Conservation (phyloP, 2,113 vertebrate species). For the Casuarius casuarius region DNA sequence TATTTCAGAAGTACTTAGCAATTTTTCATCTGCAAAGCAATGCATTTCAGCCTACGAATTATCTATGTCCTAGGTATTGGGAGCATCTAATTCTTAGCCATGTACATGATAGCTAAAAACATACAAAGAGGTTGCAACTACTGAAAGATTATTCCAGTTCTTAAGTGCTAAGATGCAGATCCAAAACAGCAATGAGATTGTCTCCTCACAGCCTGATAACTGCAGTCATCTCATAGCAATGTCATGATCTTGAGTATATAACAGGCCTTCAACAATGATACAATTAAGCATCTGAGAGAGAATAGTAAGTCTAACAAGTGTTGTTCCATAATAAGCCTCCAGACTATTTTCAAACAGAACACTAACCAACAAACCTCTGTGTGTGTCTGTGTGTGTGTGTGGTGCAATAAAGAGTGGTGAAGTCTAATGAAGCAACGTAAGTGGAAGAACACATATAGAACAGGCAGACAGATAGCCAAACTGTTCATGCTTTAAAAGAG, state of each 20-base stretch:
- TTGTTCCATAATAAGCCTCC: not conserved
- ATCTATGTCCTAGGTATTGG: not conserved
- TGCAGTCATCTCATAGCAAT: not conserved
- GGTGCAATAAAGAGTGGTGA: not conserved
- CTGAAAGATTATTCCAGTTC: not conserved
- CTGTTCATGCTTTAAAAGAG: not conserved
- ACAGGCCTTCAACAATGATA: slow-evolving; percentile 12
- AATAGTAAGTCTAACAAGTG: not conserved
- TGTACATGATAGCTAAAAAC: not conserved
- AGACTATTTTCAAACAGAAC: not conserved
- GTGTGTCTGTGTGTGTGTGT: not conserved
- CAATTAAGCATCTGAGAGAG: not conserved
- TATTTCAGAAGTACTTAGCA: not conserved
- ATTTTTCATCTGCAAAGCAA: not conserved
- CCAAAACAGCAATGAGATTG: not conserved
- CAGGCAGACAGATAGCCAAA: not conserved
- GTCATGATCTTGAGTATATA: not conserved
- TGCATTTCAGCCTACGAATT: not conserved
- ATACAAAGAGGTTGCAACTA: not conserved
- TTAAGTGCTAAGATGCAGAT: not conserved
- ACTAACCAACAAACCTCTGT: not conserved
- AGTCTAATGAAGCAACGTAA: not conserved
- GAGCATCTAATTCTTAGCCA: slow-evolving; percentile 10
- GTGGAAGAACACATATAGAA: not conserved
- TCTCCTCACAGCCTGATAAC: slow-evolving; percentile 5